phyloP scores from a whole-genome alignment of 2,888 invertebrate species.

The Drosophila prostipennis region DNA sequence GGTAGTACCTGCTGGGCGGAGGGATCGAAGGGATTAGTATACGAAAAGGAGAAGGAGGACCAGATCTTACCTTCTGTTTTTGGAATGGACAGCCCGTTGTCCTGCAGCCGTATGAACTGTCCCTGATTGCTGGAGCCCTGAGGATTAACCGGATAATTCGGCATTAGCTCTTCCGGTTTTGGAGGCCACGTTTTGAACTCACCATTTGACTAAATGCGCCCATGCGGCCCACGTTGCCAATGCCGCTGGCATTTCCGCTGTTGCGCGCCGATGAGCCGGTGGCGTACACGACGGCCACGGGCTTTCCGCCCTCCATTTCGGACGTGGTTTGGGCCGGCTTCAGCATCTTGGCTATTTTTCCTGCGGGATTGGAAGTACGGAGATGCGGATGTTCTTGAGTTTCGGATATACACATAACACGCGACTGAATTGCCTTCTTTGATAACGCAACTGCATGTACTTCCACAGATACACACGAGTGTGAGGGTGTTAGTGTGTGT shows the following conservation, averaged over 20 bases:
- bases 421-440: slow-evolving; percentile 19
- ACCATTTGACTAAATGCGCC: slow-evolving; percentile 80
- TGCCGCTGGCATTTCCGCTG: slow-evolving; percentile 54
- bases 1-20: slow-evolving; percentile 72
- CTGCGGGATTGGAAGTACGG: slow-evolving; percentile 58
- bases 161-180: neutral
- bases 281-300: slow-evolving; percentile 53
- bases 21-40: neutral
- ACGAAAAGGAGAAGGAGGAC: neutral
- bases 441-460: slow-evolving; percentile 29
- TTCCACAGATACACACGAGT: slow-evolving; percentile 34
- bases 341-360: slow-evolving; percentile 82
- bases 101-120: slow-evolving; percentile 81
- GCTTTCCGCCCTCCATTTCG: slow-evolving; percentile 65
- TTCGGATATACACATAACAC: slow-evolving; percentile 27
- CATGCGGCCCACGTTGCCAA: slow-evolving; percentile 71
- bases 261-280: slow-evolving; percentile 57
- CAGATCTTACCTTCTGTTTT: slow-evolving; percentile 79
- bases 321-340: slow-evolving; percentile 79
- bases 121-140: slow-evolving; percentile 81
- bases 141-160: neutral
- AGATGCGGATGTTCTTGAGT: slow-evolving; percentile 8
- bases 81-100: slow-evolving; percentile 75
- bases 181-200: slow-evolving; percentile 24
- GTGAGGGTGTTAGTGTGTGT: neutral